Conservation (phyloP, 37 sponge, comb jelly and placozoan genomes). For the Spongilla lacustris region DNA sequence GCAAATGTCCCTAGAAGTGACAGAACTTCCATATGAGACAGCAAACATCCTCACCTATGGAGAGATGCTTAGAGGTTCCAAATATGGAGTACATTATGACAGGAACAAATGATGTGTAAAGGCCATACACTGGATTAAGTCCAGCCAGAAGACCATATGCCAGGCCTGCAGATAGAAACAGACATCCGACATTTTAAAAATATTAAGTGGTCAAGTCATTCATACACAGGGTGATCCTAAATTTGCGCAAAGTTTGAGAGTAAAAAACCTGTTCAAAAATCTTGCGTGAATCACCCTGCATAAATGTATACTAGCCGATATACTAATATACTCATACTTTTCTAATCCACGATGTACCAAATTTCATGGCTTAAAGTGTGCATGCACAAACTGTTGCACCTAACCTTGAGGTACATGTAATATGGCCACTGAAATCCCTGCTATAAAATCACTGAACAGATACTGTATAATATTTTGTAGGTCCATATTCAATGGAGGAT, state of each 20-base stretch:
- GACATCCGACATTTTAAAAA: no score
- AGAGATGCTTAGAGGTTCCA: constrained; percentile 83
- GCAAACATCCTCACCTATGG: constrained; percentile 73
- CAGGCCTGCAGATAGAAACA: constrained; percentile 58
- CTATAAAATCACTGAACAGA: constrained; percentile 70
- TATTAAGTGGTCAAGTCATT: not conserved
- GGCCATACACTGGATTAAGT: constrained; percentile 68
- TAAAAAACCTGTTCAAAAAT: no score
- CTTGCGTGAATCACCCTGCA: no score
- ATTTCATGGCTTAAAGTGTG: no score
- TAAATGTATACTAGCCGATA: no score
- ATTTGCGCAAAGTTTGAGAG: no score
- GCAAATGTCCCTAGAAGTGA: constrained; percentile 80
- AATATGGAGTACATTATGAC: constrained; percentile 78
- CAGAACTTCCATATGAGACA: no score
- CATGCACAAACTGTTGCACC: no score
- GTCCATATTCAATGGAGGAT: constrained; percentile 76
- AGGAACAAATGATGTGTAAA: constrained; percentile 79
- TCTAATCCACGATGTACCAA: no score
- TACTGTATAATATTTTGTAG: constrained; percentile 54
- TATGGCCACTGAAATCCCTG: constrained; percentile 82
- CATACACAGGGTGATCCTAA: no score
- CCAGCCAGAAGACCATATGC: constrained; percentile 78
- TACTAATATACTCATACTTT: no score
- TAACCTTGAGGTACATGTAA: constrained; percentile 90